Evolutionary conservation across 1,140 invertebrate genomes (phyloP), one percentile per base, ranked within the genome.

Genomic region (Monomorium pharaonis): DNA sequence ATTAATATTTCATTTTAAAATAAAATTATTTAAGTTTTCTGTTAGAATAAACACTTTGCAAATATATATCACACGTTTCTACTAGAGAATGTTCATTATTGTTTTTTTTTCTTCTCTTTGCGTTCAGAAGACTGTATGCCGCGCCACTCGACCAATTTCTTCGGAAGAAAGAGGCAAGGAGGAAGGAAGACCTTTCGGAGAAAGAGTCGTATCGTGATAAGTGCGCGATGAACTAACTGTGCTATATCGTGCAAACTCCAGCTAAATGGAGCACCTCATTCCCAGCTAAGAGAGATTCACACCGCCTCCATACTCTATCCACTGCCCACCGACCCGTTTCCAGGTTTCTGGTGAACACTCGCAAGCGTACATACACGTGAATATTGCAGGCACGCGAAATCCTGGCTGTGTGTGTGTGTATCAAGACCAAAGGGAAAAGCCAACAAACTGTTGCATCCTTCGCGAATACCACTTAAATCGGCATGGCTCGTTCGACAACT

Each of bases 401-500:
- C 27, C 65, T 51, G 37, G 21, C n/a, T 70, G 49, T n/a, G n/a
- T n/a, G n/a, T n/a, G n/a, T n/a, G n/a, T n/a, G n/a, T n/a, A n/a
- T n/a, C n/a, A 54, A 78, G 86, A 85, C 62, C 74, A 30, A 78
- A 85, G 72, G 63, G 37, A 60, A 77, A 77, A 85, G 72, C 86
- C 80, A 18, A 75, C 80, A 88, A 88, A 88, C 86, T 88, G 87
- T 88, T 88, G 87, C 87, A 81, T 58, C 30, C 27, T 47, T 63
- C 65, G 60, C 3, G 76, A 63, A 69, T 86, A 37, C n/a, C 49
- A 27, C n/a, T 80, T 80, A 69, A 78, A 80, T 30, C 33, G 30
- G 27, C 27, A 30, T 18, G 12, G n/a, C 76, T 65, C 44, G 24
- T 47, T 62, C 49, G 49, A 16, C 18, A 56, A 76, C 37, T 51